Percentiles rank a stretch among this genome's conserved stretches.
phyloP scores from a whole-genome alignment of 2,797 vertebrate species.

The Pseudopleuronectes americanus region DNA sequence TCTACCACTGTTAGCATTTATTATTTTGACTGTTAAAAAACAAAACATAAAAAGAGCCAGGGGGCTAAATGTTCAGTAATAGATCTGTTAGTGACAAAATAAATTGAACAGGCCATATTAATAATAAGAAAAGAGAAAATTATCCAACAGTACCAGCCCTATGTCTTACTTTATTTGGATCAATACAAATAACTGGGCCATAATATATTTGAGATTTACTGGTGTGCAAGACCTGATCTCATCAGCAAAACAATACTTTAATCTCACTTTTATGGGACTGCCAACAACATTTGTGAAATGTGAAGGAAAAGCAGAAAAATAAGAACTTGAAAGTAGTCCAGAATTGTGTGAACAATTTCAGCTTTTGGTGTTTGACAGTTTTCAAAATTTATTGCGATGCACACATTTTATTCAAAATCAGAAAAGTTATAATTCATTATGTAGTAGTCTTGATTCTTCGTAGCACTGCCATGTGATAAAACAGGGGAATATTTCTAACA shows the following conservation, averaged over 20 bases:
- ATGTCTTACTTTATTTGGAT: not conserved
- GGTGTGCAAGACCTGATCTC: too few species aligned
- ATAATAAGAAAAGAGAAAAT: not conserved
- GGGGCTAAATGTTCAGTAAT: not conserved
- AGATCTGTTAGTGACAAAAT: not conserved
- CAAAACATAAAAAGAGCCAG: not conserved
- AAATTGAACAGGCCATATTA: too few species aligned
- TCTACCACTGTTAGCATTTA: too few species aligned
- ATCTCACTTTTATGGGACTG: too few species aligned
- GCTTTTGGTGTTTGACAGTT: not conserved
- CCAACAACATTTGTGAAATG: not conserved
- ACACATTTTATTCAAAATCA: not conserved
- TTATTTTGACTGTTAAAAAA: too few species aligned
- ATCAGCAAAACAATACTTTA: too few species aligned
- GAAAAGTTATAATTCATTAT: not conserved
- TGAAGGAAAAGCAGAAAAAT: not conserved
- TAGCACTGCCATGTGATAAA: not conserved
- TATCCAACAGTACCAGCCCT: not conserved
- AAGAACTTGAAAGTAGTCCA: not conserved
- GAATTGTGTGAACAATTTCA: not conserved
- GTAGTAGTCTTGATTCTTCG: not conserved
- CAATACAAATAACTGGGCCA: not conserved
- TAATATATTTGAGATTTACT: too few species aligned
- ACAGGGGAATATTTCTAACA: conserved; percentile 13
- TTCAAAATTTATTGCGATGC: not conserved